Evolutionary conservation across 2,113 vertebrate genomes (phyloP).

Genomic region (Antennarius striatus): DNA sequence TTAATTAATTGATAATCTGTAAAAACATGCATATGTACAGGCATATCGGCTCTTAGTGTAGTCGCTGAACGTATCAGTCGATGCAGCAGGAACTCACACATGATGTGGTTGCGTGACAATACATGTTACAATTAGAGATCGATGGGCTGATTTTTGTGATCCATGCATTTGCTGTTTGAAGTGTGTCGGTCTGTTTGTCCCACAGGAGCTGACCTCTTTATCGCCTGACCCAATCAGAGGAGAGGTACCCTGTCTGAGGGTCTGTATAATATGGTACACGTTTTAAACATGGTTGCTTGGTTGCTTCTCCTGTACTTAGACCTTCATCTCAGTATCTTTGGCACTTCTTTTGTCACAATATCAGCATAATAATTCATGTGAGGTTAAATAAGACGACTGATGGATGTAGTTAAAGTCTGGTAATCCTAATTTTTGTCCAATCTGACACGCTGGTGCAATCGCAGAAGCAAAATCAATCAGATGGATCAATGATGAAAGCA

Average conservation of each 20-base stretch:
- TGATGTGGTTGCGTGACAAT: constrained; percentile 16
- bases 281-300: too few relatives aligned
- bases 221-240: constrained; percentile 8
- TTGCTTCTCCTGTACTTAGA: too few relatives aligned
- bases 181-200: constrained; percentile 26
- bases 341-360: too few relatives aligned
- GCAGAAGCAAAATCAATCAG: too few relatives aligned
- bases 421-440: too few relatives aligned
- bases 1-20: neutral
- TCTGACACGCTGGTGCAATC: too few relatives aligned
- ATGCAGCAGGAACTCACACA: neutral
- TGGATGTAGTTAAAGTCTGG: too few relatives aligned
- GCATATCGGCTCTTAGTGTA: neutral
- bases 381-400: too few relatives aligned
- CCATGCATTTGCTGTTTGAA: constrained; percentile 52
- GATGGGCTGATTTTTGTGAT: constrained; percentile 45
- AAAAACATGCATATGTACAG: constrained; percentile 5
- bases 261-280: neutral
- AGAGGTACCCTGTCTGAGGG: neutral
- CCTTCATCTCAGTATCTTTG: too few relatives aligned
- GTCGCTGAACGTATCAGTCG: too few relatives aligned
- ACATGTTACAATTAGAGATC: constrained; percentile 26
- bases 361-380: too few relatives aligned
- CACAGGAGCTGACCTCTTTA: constrained; percentile 42
- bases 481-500: too few relatives aligned